Evolutionary conservation across 2,797 vertebrate genomes (phyloP).

Genomic region (Gambusia yucatana): DNA sequence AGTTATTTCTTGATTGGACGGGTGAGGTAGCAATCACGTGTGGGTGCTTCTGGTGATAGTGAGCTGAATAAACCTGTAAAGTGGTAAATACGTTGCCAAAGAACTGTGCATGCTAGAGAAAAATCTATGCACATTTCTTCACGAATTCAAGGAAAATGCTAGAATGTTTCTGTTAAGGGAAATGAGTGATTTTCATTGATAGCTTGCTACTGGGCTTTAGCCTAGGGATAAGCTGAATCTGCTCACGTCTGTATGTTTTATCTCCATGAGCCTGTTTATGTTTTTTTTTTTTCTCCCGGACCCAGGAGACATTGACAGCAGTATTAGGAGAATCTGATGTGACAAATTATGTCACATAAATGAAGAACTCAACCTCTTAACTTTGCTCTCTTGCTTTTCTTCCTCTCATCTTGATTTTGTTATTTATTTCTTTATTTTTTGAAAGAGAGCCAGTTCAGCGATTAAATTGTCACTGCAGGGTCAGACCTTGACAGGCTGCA

Average conservation of each 20-base stretch:
- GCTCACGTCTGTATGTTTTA: slow-evolving; percentile 34
- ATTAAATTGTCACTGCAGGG: slow-evolving; percentile 81
- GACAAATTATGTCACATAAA: slow-evolving; percentile 80
- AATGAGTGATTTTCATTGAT: slow-evolving; percentile 36
- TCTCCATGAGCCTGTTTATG: slow-evolving; percentile 47
- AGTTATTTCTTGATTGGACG: not conserved
- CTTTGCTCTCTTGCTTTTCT: slow-evolving; percentile 52
- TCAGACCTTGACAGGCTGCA: slow-evolving; percentile 80
- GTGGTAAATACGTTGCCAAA: not conserved
- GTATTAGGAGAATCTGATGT: slow-evolving; percentile 76
- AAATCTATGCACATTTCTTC: not conserved
- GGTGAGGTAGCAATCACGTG: not conserved
- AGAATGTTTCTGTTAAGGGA: slow-evolving; percentile 8
- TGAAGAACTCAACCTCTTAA: slow-evolving; percentile 73
- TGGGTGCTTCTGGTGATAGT: not conserved
- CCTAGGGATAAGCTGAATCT: slow-evolving; percentile 43
- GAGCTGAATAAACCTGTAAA: not conserved
- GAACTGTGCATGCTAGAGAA: not conserved
- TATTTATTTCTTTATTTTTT: slow-evolving; percentile 32
- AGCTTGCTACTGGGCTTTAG: slow-evolving; percentile 38
- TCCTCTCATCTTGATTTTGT: slow-evolving; percentile 42
- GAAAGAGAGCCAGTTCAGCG: slow-evolving; percentile 65
- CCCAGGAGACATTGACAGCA: slow-evolving; percentile 60
- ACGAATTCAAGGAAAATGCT: slow-evolving; percentile 30
- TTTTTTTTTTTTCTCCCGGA: slow-evolving; percentile 27